These are phyloP conservation scores for Clitarchus hookeri DNA, from an alignment of 2,888 invertebrate genomes.

Conservation along the genomic window DNA sequence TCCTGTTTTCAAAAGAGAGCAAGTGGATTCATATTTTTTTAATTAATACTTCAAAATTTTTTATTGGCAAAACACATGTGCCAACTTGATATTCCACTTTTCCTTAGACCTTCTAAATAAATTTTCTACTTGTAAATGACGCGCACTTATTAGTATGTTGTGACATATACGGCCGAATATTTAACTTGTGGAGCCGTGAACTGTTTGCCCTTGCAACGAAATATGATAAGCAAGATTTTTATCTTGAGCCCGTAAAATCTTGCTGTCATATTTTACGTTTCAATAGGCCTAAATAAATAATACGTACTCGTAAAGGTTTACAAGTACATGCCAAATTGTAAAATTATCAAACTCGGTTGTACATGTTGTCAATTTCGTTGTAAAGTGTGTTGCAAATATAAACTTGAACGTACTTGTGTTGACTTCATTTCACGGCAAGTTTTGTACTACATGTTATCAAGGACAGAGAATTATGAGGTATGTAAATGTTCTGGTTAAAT, in stretches of 20 bases:
- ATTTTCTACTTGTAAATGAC: background rate
- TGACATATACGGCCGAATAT: background rate
- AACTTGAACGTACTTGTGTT: background rate
- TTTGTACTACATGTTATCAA: background rate
- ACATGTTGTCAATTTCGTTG: background rate
- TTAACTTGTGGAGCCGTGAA: background rate
- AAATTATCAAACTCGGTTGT: background rate
- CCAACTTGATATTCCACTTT: background rate
- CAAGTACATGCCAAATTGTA: background rate
- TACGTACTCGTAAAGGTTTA: background rate
- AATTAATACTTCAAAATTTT: background rate
- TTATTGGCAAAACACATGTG: background rate
- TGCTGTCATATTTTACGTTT: slow-evolving; percentile 38
- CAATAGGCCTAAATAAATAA: background rate
- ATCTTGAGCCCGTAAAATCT: slow-evolving; percentile 45
- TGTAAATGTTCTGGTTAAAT: background rate
- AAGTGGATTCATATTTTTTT: background rate
- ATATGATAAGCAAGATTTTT: slow-evolving; percentile 42
- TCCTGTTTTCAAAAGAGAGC: background rate
- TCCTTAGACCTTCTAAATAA: background rate
- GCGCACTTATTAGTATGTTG: background rate
- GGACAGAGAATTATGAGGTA: background rate
- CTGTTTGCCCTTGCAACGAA: slow-evolving; percentile 32
- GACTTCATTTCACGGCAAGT: background rate
- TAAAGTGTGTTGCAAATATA: background rate